These are phyloP conservation scores for Epinephelus malabaricus DNA, from an alignment of 2,797 vertebrate species.

Conservation along the genomic window DNA sequence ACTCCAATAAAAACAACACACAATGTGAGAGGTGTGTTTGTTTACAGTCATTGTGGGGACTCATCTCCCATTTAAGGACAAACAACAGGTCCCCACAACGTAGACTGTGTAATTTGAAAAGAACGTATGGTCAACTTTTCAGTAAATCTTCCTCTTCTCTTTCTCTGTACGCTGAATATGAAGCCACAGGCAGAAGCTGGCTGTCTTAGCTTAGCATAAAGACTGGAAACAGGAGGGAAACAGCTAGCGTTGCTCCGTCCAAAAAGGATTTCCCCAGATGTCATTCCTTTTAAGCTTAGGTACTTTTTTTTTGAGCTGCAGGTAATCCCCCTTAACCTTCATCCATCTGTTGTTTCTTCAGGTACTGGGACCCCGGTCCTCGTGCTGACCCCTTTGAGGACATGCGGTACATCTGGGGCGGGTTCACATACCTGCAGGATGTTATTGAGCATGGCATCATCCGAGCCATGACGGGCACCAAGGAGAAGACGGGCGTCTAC, in stretches of 20 bases:
- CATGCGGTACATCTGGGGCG: constrained; percentile 97
- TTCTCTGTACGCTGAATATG: too few species aligned
- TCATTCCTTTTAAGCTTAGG: too few species aligned
- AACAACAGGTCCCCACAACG: not conserved
- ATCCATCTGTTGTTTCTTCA: constrained; percentile 57
- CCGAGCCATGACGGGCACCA: constrained; percentile 89
- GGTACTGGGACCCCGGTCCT: constrained; percentile 98
- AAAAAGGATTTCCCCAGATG: too few species aligned
- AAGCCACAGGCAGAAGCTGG: too few species aligned
- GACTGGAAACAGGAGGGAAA: not conserved
- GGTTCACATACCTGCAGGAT: constrained; percentile 95
- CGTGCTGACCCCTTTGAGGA: constrained; percentile 97
- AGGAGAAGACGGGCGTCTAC: constrained; percentile 94
- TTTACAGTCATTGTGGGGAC: not conserved
- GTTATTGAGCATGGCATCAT: constrained; percentile 95
- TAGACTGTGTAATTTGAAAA: too few species aligned
- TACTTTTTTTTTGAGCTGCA: too few species aligned
- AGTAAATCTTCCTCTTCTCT: too few species aligned
- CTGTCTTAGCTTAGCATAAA: not conserved
- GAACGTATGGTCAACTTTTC: too few species aligned
- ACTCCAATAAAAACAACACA: not conserved
- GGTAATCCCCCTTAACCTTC: not conserved
- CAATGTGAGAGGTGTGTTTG: not conserved
- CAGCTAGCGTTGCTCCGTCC: too few species aligned
- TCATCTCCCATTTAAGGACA: too few species aligned